Percentiles rank a stretch among this genome's conserved stretches.
phyloP scores from a whole-genome alignment of 1,140 invertebrate species.

The Panagrolaimus sp. region DNA sequence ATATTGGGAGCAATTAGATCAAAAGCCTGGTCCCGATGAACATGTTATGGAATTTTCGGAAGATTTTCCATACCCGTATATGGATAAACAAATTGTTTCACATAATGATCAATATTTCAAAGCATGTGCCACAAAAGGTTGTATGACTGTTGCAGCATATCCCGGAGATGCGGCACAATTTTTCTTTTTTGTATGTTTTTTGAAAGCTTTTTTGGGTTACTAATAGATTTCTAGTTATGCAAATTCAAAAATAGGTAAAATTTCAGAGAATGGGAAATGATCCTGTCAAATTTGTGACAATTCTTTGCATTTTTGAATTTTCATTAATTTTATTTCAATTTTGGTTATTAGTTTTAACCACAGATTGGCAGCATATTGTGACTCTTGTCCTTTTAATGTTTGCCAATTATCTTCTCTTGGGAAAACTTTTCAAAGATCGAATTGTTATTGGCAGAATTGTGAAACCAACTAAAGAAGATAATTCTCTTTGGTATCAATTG shows the following conservation, averaged over 20 bases:
- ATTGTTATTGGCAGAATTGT: slow-evolving; percentile 69
- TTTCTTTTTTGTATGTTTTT: slow-evolving; percentile 74
- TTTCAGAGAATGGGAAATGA: slow-evolving; percentile 68
- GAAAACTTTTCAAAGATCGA: slow-evolving; percentile 78
- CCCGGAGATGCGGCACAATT: slow-evolving; percentile 75
- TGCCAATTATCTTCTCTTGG: slow-evolving; percentile 83
- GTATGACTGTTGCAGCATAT: slow-evolving; percentile 70
- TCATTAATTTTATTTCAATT: slow-evolving; percentile 71
- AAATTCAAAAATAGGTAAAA: too few relatives aligned
- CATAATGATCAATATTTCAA: slow-evolving; percentile 74
- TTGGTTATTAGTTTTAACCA: slow-evolving; percentile 70
- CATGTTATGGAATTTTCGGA: slow-evolving; percentile 64
- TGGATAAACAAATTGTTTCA: slow-evolving; percentile 71
- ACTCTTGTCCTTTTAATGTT: slow-evolving; percentile 77
- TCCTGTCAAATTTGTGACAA: slow-evolving; percentile 74
- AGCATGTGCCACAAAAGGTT: slow-evolving; percentile 66
- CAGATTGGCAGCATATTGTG: slow-evolving; percentile 83
- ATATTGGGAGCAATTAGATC: slow-evolving; percentile 64
- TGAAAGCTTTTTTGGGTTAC: background rate
- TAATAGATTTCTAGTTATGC: too few relatives aligned
- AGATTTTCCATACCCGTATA: slow-evolving; percentile 68
- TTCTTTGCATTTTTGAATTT: slow-evolving; percentile 66
- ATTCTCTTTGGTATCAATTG: slow-evolving; percentile 42
- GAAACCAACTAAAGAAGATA: slow-evolving; percentile 47
- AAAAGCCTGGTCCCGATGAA: background rate